A percentile compares a stretch with the other conserved stretches of the same genome.
Evolutionary conservation across 2,888 invertebrate genomes (phyloP).

Genomic region (Sthenelais limicola): DNA sequence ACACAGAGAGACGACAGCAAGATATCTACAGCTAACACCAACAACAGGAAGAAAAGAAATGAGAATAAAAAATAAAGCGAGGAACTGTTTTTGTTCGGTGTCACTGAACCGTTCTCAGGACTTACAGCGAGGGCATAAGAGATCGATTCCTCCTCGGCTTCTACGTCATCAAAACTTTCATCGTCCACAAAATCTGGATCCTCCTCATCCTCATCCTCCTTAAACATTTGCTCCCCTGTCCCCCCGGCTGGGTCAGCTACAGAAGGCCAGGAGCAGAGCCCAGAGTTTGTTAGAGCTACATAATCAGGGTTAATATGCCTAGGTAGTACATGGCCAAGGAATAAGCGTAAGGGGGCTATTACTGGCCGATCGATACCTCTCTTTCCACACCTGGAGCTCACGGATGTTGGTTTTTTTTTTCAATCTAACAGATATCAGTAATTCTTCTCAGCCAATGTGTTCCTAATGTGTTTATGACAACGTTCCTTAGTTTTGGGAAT

Average conservation of each 20-base stretch:
- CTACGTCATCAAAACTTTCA: conserved; percentile 31
- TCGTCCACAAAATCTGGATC: conserved; percentile 33
- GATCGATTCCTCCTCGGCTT: conserved; percentile 6
- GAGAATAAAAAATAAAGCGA: conserved; percentile 20
- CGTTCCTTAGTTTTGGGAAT: too few species aligned
- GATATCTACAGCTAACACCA: conserved; percentile 17
- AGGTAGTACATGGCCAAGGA: neutral
- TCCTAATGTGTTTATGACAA: too few species aligned
- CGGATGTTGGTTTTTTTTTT: too few species aligned
- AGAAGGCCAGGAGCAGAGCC: conserved; percentile 30
- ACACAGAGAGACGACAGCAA: conserved; percentile 8
- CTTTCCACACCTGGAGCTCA: too few species aligned
- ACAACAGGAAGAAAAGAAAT: conserved; percentile 30
- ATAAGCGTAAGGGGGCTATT: neutral
- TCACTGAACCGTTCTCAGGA: conserved; percentile 1
- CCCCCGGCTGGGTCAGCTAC: conserved; percentile 34
- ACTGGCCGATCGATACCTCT: too few species aligned
- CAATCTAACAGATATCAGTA: too few species aligned
- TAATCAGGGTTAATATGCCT: neutral
- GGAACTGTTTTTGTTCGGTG: neutral
- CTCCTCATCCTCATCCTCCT: conserved; percentile 21
- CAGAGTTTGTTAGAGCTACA: conserved; percentile 20
- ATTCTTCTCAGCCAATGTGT: too few species aligned
- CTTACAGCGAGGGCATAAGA: conserved; percentile 23
- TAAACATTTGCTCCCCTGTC: conserved; percentile 25